phyloP scores from a whole-genome alignment of 2,797 vertebrate genomes.

The Phataginus tetradactyla region DNA sequence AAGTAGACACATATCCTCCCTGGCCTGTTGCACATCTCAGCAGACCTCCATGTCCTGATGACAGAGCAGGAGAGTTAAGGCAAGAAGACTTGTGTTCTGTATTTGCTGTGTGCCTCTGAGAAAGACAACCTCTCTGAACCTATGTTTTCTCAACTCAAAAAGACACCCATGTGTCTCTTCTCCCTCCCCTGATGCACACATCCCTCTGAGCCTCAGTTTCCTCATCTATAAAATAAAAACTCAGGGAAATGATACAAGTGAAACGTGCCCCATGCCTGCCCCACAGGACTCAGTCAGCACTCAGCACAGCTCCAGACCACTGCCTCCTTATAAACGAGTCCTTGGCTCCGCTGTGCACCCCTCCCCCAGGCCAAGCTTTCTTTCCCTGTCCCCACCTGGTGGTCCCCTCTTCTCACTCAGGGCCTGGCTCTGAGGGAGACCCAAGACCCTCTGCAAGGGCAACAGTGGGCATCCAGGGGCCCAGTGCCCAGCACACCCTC shows the following conservation, averaged over 20 bases:
- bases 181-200: rapidly evolving
- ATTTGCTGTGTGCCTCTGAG: slow-evolving; percentile 1
- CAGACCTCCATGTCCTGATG: background rate
- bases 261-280: background rate
- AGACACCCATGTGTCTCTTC: background rate
- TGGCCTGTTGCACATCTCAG: too few species aligned
- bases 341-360: background rate
- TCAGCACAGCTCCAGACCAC: rapidly evolving
- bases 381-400: background rate
- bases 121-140: background rate
- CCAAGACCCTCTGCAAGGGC: too few species aligned
- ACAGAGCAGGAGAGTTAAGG: background rate
- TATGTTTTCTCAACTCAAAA: background rate
- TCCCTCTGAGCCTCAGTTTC: background rate
- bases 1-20: background rate
- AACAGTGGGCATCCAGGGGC: background rate
- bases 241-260: background rate
- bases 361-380: too few species aligned
- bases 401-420: background rate
- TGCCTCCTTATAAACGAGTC: background rate
- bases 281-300: background rate
- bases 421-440: background rate
- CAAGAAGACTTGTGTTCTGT: background rate
- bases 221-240: background rate
- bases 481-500: background rate